These are phyloP conservation scores for Charina bottae DNA, from an alignment of 2,113 vertebrate species.

Conservation along the genomic window DNA sequence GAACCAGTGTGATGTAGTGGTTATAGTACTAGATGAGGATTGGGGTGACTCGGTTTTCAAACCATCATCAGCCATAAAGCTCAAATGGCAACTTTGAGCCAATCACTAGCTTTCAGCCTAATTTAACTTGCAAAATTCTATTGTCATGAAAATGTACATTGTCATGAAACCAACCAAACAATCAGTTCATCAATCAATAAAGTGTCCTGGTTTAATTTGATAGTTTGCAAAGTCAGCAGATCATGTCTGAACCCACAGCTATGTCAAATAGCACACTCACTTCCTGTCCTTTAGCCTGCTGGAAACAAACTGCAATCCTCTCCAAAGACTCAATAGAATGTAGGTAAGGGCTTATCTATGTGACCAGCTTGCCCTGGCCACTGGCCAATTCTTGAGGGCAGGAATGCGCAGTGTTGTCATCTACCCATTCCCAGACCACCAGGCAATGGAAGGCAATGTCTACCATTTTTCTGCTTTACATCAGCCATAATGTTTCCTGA, in stretches of 20 bases:
- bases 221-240: not conserved
- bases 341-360: not conserved
- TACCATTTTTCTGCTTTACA: not conserved
- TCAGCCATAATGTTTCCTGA: not conserved
- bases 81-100: not conserved
- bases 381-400: not conserved
- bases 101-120: not conserved
- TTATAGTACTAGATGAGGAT: not conserved
- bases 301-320: not conserved
- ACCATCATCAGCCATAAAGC: not conserved
- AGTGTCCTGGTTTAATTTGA: not conserved
- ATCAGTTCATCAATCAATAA: not conserved
- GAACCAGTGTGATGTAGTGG: not conserved
- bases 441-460: not conserved
- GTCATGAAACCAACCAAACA: not conserved
- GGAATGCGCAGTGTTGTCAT: not conserved
- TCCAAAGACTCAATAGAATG: not conserved
- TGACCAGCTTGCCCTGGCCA: not conserved
- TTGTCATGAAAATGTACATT: not conserved
- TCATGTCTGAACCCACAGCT: not conserved
- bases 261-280: not conserved
- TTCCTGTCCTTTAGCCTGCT: not conserved
- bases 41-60: not conserved
- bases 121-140: not conserved
- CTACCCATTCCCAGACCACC: not conserved